Evolutionary conservation across 2,113 vertebrate genomes (phyloP).

Genomic region (Anarrhichthys ocellatus): DNA sequence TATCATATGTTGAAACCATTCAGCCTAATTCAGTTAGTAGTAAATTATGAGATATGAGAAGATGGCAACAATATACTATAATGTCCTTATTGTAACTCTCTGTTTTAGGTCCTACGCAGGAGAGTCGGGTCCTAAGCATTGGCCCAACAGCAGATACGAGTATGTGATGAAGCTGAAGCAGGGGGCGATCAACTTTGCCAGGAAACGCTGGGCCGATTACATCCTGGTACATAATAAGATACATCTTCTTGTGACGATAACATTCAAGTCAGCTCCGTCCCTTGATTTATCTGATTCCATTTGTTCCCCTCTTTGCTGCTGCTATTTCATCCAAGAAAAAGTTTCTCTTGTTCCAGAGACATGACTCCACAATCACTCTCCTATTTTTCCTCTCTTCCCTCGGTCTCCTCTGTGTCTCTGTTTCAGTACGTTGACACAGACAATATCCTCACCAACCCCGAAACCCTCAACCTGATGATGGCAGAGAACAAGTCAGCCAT

Average conservation of each 20-base stretch:
- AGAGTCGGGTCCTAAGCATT: slow-evolving; percentile 93
- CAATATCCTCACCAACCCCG: slow-evolving; percentile 93
- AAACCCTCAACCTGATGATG: slow-evolving; percentile 88
- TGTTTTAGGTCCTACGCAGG: slow-evolving; percentile 88
- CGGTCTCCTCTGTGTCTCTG: neutral
- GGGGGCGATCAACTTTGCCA: slow-evolving; percentile 90
- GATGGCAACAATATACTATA: neutral
- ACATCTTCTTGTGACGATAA: neutral
- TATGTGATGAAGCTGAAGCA: slow-evolving; percentile 96
- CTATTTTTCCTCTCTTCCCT: neutral
- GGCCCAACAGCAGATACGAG: slow-evolving; percentile 91
- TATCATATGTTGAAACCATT: neutral
- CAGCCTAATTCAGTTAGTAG: neutral
- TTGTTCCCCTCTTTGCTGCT: neutral
- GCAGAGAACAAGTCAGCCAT: slow-evolving; percentile 90
- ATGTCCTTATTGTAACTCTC: slow-evolving; percentile 12
- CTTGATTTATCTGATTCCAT: slow-evolving; percentile 4
- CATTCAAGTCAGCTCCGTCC: neutral
- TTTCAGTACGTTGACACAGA: slow-evolving; percentile 92
- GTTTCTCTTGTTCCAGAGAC: neutral
- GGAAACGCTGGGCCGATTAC: slow-evolving; percentile 89
- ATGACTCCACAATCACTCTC: neutral
- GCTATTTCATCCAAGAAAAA: neutral
- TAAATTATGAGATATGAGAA: neutral
- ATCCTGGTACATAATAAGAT: slow-evolving; percentile 87